Conservation (phyloP, 1,140 invertebrate genomes). For the Frieseomelitta varia region DNA sequence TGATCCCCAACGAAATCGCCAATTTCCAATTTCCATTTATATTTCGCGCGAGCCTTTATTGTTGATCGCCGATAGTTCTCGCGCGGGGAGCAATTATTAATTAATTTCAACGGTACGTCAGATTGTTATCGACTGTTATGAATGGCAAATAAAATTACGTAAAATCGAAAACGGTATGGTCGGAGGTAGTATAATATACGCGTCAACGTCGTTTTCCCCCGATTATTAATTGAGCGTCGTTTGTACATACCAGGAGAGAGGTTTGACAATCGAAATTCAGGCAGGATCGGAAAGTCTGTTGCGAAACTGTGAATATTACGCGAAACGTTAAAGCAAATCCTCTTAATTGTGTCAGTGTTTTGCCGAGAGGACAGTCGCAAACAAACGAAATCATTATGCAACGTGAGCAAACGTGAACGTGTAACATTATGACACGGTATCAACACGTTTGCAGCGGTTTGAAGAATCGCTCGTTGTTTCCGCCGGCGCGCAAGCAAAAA, state of each 20-base stretch:
- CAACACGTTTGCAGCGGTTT: neutral
- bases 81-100: neutral
- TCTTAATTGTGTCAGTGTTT: neutral
- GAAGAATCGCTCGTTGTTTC: neutral
- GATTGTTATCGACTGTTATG: neutral
- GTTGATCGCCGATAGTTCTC: no score
- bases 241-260: no score
- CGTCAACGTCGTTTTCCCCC: neutral
- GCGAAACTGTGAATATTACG: neutral
- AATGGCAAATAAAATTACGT: neutral
- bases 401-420: neutral
- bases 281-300: neutral
- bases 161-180: neutral
- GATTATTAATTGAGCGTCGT: neutral
- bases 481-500: neutral
- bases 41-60: no score
- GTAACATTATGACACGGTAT: neutral
- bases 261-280: no score
- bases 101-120: neutral
- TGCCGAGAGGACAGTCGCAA: neutral
- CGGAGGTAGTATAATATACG: no score
- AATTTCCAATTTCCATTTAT: no score
- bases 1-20: no score
- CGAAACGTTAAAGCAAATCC: neutral
- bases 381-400: neutral